A percentile compares a stretch with the other conserved stretches of the same genome.
Conservation (phyloP, 2,797 vertebrate genomes). For the Sebastes diploproa region DNA sequence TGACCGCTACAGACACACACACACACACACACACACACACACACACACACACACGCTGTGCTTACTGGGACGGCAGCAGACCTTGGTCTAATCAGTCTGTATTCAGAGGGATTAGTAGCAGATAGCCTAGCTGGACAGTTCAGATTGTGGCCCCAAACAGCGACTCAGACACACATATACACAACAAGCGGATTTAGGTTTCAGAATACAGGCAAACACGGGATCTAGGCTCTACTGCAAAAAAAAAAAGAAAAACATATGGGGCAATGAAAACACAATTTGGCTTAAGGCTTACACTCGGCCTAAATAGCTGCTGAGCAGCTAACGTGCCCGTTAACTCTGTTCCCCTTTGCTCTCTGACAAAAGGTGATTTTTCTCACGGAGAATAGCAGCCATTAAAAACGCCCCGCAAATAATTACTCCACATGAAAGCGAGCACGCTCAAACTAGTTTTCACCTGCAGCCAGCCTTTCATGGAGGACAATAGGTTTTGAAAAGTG, state of each 20-base stretch:
- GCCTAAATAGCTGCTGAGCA: slow-evolving; percentile 32
- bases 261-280: slow-evolving; percentile 48
- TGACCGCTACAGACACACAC: slow-evolving; percentile 67
- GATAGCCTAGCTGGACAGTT: slow-evolving; percentile 70
- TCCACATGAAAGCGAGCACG: slow-evolving; percentile 16
- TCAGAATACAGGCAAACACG: slow-evolving; percentile 45
- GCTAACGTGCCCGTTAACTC: neutral
- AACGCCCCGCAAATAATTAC: slow-evolving; percentile 6
- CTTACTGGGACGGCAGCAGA: slow-evolving; percentile 50
- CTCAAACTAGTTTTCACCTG: slow-evolving; percentile 39
- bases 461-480: slow-evolving; percentile 26
- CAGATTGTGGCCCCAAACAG: slow-evolving; percentile 61
- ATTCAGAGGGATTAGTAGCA: slow-evolving; percentile 71
- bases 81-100: slow-evolving; percentile 72
- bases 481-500: slow-evolving; percentile 21
- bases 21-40: slow-evolving; percentile 1
- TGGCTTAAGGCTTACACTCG: slow-evolving; percentile 40
- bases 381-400: slow-evolving; percentile 5
- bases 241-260: slow-evolving; percentile 53
- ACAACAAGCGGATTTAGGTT: slow-evolving; percentile 58
- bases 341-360: neutral
- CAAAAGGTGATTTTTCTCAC: slow-evolving; percentile 19
- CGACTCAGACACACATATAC: slow-evolving; percentile 48
- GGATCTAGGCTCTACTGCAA: neutral
- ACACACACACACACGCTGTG: slow-evolving; percentile 12